These are phyloP conservation scores for Conistra vaccinii DNA, from an alignment of 2,888 invertebrate species.

Conservation along the genomic window DNA sequence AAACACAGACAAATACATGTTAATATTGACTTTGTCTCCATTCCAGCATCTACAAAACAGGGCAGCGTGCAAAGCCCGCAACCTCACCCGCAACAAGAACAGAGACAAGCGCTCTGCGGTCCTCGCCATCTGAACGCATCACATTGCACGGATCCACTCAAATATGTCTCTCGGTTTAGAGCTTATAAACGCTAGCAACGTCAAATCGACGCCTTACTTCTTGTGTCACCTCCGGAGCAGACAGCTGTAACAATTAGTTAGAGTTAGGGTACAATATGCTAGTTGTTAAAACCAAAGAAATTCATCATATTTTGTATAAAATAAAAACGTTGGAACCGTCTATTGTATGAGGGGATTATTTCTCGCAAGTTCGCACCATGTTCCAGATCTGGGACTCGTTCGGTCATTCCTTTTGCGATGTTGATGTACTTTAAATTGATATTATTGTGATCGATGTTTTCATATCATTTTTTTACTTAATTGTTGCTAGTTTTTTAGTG, in stretches of 20 bases:
- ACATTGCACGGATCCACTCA: slow-evolving; percentile 47
- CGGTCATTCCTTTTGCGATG: slow-evolving; percentile 57
- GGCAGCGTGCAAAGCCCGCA: slow-evolving; percentile 97
- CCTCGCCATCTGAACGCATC: slow-evolving; percentile 64
- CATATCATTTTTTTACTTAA: no score
- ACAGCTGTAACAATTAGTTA: slow-evolving; percentile 28
- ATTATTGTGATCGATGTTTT: no score
- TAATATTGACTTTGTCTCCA: slow-evolving; percentile 3
- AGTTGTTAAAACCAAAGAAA: slow-evolving; percentile 76
- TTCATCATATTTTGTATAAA: slow-evolving; percentile 64
- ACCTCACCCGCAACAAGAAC: slow-evolving; percentile 96
- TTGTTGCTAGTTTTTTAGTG: no score
- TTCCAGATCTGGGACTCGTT: slow-evolving; percentile 30
- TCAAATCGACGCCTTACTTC: slow-evolving; percentile 50
- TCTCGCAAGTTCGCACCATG: slow-evolving; percentile 24
- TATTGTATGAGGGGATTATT: slow-evolving; percentile 40
- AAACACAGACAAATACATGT: no score
- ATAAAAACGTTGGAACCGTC: slow-evolving; percentile 68
- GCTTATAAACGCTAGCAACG: slow-evolving; percentile 71
- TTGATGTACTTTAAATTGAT: slow-evolving; percentile 60
- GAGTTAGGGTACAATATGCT: slow-evolving; percentile 68
- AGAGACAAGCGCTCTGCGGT: slow-evolving; percentile 95
- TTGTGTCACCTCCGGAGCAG: slow-evolving; percentile 22
- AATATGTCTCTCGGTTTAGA: slow-evolving; percentile 16
- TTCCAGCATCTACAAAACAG: slow-evolving; percentile 96